Evolutionary conservation across 2,113 vertebrate species (phyloP), one percentile per base, ranked within the genome.

Genomic region (Tragelaphus strepsiceros): DNA sequence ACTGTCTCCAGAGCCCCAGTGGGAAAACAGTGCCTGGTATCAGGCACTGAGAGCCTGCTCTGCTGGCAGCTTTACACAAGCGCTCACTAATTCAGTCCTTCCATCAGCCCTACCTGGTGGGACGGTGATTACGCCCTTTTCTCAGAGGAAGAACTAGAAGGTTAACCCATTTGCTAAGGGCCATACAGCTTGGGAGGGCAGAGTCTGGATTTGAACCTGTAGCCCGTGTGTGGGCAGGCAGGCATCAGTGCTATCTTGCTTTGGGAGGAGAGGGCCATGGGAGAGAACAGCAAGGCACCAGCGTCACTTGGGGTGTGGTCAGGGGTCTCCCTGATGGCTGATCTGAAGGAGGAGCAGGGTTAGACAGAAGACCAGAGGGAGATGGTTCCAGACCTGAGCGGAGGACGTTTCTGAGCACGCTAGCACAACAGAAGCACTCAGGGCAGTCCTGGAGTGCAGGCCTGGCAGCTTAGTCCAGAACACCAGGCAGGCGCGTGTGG

Each of bases 321-420:
- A 84, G 39, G 83, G 43, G 30, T 39, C 39, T 32, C 1, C 88
- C 77, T 4, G n/a, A 39, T 49, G 74, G 77, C 10, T 2, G 61
- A 22, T 24, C 11, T 35, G 56, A 49, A 28, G 56, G 64, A 30
- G 43, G 35, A 56, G 39, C 12, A 0, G 61, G 61, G 2, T 24
- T 5, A 10, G 32, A 39, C 10, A 6, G 30, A 39, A 28, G 21
- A 14, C 14, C 30, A 21, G 56, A 11, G 24, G 56, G 35, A 28
- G 51, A 6, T 2, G 15, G 28, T 19, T 17, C 26, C 67, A 6
- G 59, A 35, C 9, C 0, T 0, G 16, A 46, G 51, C 5, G 12
- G 2, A 3, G 7, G 6, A 7, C 12, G 0, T 15, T 14, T 9
- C 5, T 24, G 46, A 84, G n/a, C 0, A 0, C 6, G 15, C 12